phyloP scores from a whole-genome alignment of 2,797 vertebrate genomes.

The Crypturellus tataupa region DNA sequence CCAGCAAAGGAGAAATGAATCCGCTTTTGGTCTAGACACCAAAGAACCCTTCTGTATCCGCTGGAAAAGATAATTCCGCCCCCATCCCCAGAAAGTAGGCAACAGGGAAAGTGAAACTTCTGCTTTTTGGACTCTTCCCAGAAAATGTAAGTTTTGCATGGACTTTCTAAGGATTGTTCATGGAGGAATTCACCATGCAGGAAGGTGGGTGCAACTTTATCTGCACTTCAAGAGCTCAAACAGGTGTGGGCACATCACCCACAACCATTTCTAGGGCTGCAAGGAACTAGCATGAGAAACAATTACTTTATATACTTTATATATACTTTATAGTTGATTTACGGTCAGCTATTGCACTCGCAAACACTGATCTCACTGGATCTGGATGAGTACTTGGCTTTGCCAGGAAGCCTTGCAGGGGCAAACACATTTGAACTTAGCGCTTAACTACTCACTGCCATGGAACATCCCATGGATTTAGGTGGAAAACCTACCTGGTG shows the following conservation, averaged over 20 bases:
- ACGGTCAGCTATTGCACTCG: neutral
- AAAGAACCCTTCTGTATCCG: fast-evolving
- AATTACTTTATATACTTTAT: neutral
- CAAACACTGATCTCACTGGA: neutral
- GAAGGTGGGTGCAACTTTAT: neutral
- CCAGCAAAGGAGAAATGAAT: neutral
- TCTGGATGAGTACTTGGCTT: neutral
- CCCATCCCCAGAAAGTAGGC: neutral
- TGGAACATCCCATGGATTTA: fast-evolving
- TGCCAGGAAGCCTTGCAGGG: neutral
- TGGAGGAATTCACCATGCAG: neutral
- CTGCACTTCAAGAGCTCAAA: neutral
- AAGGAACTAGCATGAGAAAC: neutral
- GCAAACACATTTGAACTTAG: neutral
- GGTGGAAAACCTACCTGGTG: fast-evolving
- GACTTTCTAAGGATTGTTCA: neutral
- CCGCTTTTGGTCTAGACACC: neutral
- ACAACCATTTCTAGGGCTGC: neutral
- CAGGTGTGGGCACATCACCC: neutral
- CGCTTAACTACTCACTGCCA: neutral
- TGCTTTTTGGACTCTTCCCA: neutral
- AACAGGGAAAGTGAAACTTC: neutral
- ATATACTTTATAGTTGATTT: neutral
- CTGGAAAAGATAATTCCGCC: fast-evolving
- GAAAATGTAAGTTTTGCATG: neutral